Base-by-base conservation (phyloP, 2,113 vertebrate species). In the human region DNA sequence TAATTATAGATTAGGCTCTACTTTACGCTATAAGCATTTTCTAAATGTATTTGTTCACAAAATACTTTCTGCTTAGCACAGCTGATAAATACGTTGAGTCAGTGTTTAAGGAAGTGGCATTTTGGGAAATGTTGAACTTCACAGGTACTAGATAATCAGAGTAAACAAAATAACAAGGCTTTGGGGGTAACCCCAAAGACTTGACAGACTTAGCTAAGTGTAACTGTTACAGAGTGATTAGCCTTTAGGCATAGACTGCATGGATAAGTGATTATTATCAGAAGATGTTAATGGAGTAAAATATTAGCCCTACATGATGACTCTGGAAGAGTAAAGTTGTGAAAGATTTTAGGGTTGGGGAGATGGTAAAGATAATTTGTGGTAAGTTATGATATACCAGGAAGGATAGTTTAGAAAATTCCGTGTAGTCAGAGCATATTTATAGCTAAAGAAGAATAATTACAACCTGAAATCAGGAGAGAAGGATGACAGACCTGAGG, bases 211-310 rank as follows among this genome's bases (percentile, higher is more conserved):
- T 90, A 89, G 12, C 27, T 18, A 93, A 17, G 64, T 89, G 5
- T 84, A 64, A 84, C 27, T 84, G 6, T 75, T 92, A 59, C 0
- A 78, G 35, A 83, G n/a, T 3, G 10, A 70, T 92, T 96, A 30
- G 43, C 6, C 66, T 78, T 76, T 81, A 80, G 76, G 10, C 32
- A 66, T 66, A 82, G 72, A 86, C 45, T 66, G 64, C 43, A 52
- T 89, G 2, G 35, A 16, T 75, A 30, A 68, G 11, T 83, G 30
- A 89, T 81, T 83, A 89, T 81, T 75, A 64, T 22, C 55, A 83
- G 76, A 87, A 57, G 7, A 3, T 82, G 64, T 73, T 90, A 90
- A 43, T 90, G 80, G 27, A 79, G 78, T 95, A 70, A 97, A 90
- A 75, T 88, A 38, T 1, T 84, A 87, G 72, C 38, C 43, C 43